Evolutionary conservation across 1,140 invertebrate genomes (phyloP).

Genomic region (Teleogryllus occipitalis): DNA sequence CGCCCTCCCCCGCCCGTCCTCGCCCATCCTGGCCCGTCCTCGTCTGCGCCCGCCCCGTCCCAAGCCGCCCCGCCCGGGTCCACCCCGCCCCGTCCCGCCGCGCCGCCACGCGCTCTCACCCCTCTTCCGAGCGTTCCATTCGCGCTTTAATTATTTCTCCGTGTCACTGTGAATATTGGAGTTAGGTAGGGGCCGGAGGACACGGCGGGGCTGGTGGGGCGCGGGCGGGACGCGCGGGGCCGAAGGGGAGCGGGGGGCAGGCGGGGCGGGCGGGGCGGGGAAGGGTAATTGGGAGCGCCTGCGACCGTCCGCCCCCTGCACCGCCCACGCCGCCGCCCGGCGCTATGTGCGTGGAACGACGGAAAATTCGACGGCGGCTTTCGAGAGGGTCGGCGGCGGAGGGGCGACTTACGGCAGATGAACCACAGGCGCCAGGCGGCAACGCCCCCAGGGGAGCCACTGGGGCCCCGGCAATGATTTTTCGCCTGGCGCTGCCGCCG

Average conservation of each 20-base stretch:
- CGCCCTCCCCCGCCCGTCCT: background rate
- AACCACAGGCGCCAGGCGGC: conserved; percentile 8
- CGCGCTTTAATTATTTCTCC: conserved; percentile 25
- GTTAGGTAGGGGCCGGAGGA: conserved; percentile 14
- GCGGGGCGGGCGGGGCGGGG: background rate
- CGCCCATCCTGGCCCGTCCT: background rate
- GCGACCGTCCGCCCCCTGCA: background rate
- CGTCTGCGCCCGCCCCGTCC: background rate
- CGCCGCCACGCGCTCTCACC: background rate
- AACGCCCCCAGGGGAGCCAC: background rate
- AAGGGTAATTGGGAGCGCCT: conserved; percentile 10
- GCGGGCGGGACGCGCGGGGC: too few species aligned
- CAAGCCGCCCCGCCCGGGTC: background rate
- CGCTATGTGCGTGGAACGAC: conserved; percentile 16
- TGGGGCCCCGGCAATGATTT: background rate
- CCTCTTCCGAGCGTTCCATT: conserved; percentile 19
- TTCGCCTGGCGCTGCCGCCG: background rate
- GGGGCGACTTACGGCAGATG: conserved; percentile 11
- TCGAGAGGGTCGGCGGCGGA: background rate
- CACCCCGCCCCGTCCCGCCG: background rate
- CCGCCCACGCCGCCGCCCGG: background rate
- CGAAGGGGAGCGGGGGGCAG: background rate
- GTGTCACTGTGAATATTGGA: conserved; percentile 25
- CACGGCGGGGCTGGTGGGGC: background rate
- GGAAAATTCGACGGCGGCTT: background rate